phyloP scores from a whole-genome alignment of 23 tunicate species.

The Oikopleura dioica region DNA sequence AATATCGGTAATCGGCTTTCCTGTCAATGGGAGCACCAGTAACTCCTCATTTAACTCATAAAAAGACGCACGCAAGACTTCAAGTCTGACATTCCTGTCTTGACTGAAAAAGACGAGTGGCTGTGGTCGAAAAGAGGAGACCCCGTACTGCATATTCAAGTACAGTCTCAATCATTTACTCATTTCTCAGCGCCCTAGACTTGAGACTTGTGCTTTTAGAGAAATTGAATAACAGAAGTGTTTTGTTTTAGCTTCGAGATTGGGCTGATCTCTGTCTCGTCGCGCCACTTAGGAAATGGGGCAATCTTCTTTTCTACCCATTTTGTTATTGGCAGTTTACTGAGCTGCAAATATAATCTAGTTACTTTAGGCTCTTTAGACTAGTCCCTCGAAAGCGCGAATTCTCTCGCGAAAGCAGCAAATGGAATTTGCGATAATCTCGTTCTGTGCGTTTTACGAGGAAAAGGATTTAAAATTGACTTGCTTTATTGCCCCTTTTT shows the following conservation, averaged over 20 bases:
- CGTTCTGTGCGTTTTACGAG: constrained; percentile 49
- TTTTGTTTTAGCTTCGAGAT: constrained; percentile 23
- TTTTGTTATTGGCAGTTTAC: no score
- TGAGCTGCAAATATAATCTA: no score
- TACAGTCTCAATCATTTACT: neutral
- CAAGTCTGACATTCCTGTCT: neutral
- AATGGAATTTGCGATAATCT: constrained; percentile 77
- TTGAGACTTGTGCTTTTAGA: no score
- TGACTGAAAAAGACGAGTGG: constrained; percentile 59
- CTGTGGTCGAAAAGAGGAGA: constrained; percentile 53
- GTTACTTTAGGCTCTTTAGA: neutral
- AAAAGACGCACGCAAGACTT: no score
- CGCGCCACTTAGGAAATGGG: constrained; percentile 27
- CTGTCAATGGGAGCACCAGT: no score
- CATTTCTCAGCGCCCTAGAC: neutral
- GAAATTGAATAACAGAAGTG: no score
- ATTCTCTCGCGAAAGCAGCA: constrained; percentile 62
- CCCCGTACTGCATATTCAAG: constrained; percentile 44
- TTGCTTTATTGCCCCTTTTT: no score
- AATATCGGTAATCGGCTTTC: no score
- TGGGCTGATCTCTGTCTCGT: constrained; percentile 70
- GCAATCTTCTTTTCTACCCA: no score
- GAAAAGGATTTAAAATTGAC: neutral
- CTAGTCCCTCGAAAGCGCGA: constrained; percentile 22
- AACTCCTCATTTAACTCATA: no score